These are phyloP conservation scores for Emesis russula DNA, from an alignment of 2,888 invertebrate species.

Conservation along the genomic window DNA sequence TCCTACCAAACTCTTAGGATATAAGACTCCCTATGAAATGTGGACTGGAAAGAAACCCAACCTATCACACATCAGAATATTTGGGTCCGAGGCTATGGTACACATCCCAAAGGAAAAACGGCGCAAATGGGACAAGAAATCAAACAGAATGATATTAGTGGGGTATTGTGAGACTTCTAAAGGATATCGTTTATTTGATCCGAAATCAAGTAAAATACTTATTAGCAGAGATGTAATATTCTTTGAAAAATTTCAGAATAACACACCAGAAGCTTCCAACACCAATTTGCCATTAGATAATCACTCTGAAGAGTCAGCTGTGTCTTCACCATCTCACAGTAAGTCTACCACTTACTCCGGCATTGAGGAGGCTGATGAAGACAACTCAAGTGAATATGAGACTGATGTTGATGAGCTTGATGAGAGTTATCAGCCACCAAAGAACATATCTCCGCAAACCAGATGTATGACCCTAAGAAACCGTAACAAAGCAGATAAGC, in stretches of 20 bases:
- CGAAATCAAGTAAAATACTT: background rate
- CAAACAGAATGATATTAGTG: conserved; percentile 12
- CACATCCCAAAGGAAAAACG: conserved; percentile 40
- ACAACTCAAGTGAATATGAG: conserved; percentile 35
- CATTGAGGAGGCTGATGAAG: background rate
- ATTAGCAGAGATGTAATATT: conserved; percentile 19
- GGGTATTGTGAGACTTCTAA: conserved; percentile 16
- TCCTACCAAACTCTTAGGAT: too few species aligned
- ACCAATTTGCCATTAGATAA: background rate
- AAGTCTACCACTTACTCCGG: background rate
- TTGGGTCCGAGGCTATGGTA: conserved; percentile 29
- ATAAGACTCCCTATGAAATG: too few species aligned
- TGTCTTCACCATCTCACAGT: background rate
- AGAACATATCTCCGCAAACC: background rate
- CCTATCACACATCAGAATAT: conserved; percentile 19
- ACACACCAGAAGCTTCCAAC: background rate
- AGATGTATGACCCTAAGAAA: conserved; percentile 31
- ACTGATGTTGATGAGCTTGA: conserved; percentile 24
- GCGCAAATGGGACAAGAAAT: conserved; percentile 21
- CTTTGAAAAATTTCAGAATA: background rate
- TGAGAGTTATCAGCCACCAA: conserved; percentile 18
- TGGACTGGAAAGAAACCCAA: background rate
- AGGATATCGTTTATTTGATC: conserved; percentile 31
- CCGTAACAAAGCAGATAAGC: conserved; percentile 5
- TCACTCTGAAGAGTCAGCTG: background rate